Evolutionary conservation across 2,797 vertebrate genomes (phyloP), one percentile per base, ranked within the genome.

Genomic region (Sebastes trivittatus): DNA sequence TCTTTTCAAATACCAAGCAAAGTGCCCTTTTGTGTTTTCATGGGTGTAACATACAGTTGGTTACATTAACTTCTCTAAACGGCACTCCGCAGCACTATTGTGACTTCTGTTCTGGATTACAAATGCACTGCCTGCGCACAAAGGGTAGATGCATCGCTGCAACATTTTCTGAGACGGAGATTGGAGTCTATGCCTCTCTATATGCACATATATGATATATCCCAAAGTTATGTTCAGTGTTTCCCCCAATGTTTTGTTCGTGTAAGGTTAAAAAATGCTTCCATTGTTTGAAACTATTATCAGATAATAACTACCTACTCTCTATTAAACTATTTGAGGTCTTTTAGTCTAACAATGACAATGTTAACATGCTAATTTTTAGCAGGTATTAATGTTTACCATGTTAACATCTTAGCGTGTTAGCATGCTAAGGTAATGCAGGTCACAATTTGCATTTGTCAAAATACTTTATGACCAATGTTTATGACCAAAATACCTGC

Each of bases 1-100:
- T 70, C 58, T 77, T 64, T 73, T 75, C 29, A 74, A 75, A 84
- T 18, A 67, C 36, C n/a, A 23, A 66, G 25, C 29, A 29, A 63
- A 46, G 38, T 29, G 14, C 7, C 30, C 11, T 63, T 70, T 70
- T 42, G 25, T 42, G 11, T 36, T 72, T 63, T 42, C 29, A 59
- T 9, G 63, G 70, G 13, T 74, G 65, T 69, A 61, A 54, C 49
- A 36, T 14, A 7, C 16, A 32, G 7, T 49, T 23, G 29, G 34
- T 20, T 23, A 29, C 36, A 64, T 3, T 70, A 14, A 29, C 22
- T 72, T 27, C 62, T 58, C 18, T 20, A 4, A 60, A 56, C 11
- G 16, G 1, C 56, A 11, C 42, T 56, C 32, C 62, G 29, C 5
- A 42, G 62, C 62, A 25, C 7, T 9, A 23, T 60, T 9, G 60